Evolutionary conservation across 1,140 invertebrate species (phyloP).

Genomic region (Zeugodacus cucurbitae): DNA sequence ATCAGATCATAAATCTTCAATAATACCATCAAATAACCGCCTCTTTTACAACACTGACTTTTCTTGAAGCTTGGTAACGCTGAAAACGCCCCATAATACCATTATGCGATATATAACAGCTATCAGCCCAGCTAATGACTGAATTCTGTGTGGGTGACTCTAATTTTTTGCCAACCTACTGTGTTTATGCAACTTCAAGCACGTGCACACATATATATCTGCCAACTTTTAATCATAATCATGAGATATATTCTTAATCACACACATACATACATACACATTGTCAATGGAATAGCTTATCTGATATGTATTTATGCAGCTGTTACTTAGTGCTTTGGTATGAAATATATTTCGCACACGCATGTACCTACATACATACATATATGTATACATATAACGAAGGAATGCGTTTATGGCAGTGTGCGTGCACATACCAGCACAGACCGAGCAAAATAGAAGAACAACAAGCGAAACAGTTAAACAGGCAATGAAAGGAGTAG

Average conservation of each 20-base stretch:
- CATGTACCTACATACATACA: too few species aligned
- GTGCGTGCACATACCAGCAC: conserved; percentile 6
- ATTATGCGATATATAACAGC: too few species aligned
- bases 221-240: conserved; percentile 31
- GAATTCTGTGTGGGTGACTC: not conserved
- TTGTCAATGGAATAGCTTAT: not conserved
- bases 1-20: too few species aligned
- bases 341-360: not conserved
- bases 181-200: not conserved
- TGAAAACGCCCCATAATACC: too few species aligned
- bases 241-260: conserved; percentile 2
- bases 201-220: not conserved
- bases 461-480: not conserved
- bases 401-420: conserved; percentile 6
- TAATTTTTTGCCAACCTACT: not conserved
- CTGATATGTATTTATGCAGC: conserved; percentile 22
- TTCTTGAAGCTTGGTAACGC: too few species aligned
- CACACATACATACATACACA: not conserved
- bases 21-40: too few species aligned
- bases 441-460: not conserved
- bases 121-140: too few species aligned
- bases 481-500: not conserved
- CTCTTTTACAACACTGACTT: too few species aligned
- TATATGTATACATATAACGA: not conserved
- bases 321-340: conserved; percentile 16